A percentile compares a stretch with the other conserved stretches of the same genome.
These are phyloP conservation scores for Centrocercus urophasianus DNA, from an alignment of 2,113 vertebrate genomes.

Conservation along the genomic window DNA sequence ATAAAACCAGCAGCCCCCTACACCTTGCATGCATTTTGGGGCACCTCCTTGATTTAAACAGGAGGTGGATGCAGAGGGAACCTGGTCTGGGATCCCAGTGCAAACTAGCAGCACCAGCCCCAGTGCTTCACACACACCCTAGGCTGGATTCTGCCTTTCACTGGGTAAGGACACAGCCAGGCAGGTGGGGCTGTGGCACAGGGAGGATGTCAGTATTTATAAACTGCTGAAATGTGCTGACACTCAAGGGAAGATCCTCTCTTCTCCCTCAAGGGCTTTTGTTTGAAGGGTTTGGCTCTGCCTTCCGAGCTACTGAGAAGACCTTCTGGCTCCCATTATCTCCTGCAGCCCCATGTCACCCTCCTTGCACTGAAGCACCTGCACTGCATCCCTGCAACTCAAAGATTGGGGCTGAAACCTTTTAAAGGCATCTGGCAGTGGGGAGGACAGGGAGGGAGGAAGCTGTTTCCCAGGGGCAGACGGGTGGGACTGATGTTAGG, in stretches of 20 bases:
- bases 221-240: neutral
- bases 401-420: neutral
- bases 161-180: rapidly evolving
- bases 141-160: neutral
- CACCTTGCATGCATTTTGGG: rapidly evolving
- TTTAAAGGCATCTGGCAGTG: neutral
- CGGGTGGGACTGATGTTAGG: rapidly evolving
- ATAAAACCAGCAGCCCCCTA: neutral
- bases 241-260: conserved; percentile 26
- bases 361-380: neutral
- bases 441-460: neutral
- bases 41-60: neutral
- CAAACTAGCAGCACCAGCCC: neutral
- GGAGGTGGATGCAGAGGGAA: neutral
- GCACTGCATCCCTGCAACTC: rapidly evolving
- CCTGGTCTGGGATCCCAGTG: rapidly evolving
- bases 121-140: neutral
- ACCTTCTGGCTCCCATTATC: neutral
- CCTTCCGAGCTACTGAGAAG: neutral
- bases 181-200: rapidly evolving
- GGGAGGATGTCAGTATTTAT: neutral
- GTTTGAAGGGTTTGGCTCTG: conserved; percentile 28
- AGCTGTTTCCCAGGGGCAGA: neutral
- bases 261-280: conserved; percentile 2
- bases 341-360: rapidly evolving